A percentile compares a stretch with the other conserved stretches of the same genome.
phyloP scores from a whole-genome alignment of 2,113 vertebrate genomes.

The Marcusenius ussheri region DNA sequence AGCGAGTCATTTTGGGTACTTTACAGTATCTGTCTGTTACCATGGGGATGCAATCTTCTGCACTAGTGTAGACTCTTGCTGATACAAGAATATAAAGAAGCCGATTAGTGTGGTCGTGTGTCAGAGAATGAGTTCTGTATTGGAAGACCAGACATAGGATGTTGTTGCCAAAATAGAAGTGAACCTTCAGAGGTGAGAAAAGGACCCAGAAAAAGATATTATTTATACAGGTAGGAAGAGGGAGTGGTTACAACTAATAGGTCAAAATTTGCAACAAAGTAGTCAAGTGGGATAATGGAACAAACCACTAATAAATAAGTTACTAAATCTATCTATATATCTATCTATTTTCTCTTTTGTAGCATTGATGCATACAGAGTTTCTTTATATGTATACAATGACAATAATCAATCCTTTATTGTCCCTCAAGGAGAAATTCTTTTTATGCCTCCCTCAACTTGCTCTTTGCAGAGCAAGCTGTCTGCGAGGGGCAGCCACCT shows the following conservation, averaged over 20 bases:
- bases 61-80: background rate
- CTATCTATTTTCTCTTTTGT: background rate
- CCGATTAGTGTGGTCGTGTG: background rate
- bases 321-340: background rate
- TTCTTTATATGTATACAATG: background rate
- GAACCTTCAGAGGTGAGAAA: background rate
- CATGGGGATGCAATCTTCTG: background rate
- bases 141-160: background rate
- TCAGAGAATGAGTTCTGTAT: background rate
- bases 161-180: background rate
- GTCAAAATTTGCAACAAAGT: background rate
- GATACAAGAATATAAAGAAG: slow-evolving; percentile 2
- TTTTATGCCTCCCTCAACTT: too few relatives aligned
- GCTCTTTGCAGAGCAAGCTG: too few relatives aligned
- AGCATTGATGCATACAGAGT: background rate
- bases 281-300: background rate
- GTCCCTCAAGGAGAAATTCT: too few relatives aligned
- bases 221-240: background rate
- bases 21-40: background rate
- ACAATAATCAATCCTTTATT: background rate
- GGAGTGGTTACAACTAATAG: background rate
- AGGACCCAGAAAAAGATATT: background rate
- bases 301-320: background rate
- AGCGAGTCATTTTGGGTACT: background rate
- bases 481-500: too few relatives aligned